Evolutionary conservation across 2,113 vertebrate species (phyloP), one percentile per base, ranked within the genome.

Genomic region (Aptenodytes forsteri): DNA sequence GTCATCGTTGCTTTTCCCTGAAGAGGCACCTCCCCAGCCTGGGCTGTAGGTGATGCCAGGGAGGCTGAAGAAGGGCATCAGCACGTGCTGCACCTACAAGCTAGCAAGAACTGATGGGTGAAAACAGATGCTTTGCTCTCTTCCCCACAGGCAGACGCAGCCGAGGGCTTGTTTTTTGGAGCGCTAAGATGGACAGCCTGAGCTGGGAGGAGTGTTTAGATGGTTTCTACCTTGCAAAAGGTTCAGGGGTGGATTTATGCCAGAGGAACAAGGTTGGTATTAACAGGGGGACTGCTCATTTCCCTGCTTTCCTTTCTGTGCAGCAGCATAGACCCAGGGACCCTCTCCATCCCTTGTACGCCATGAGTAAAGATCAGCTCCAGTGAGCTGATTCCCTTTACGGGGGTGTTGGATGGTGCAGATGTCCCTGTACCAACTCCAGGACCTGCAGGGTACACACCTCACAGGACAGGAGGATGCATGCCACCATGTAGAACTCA

Each of bases 401-500:
- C 1, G 1, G 32, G 32, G 4, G 5, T 30, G 18, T 10, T 46
- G 67, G 40, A 61, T 22, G 20, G 30, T 49, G 44, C 18, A 64
- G 29, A 16, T 19, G 7, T 59, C 47, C 49, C 79, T 46, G 27
- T 38, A 25, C 30, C 0, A 0, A 21, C 36, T 30, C 32, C 54
- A 75, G 66, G 18, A 64, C 44, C 30, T 0, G 2, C 36, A 21
- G 42, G n/a, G 9, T n/a, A 75, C 62, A n/a, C 65, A 55, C 97
- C 96, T 98, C 27, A 2, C 87, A 96, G 8, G 97, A 72, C 65
- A 98, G 92, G 54, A 98, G 64, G 19, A 98, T 96, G 77, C 96
- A 97, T 5, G 81, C 67, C 65, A 97, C 27, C 72, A 89, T 47
- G 80, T 93, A 98, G 92, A 97, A 97, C 77, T 97, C 93, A 8